Conservation (phyloP, 2,797 vertebrate genomes). For the Xerus rutilus region DNA sequence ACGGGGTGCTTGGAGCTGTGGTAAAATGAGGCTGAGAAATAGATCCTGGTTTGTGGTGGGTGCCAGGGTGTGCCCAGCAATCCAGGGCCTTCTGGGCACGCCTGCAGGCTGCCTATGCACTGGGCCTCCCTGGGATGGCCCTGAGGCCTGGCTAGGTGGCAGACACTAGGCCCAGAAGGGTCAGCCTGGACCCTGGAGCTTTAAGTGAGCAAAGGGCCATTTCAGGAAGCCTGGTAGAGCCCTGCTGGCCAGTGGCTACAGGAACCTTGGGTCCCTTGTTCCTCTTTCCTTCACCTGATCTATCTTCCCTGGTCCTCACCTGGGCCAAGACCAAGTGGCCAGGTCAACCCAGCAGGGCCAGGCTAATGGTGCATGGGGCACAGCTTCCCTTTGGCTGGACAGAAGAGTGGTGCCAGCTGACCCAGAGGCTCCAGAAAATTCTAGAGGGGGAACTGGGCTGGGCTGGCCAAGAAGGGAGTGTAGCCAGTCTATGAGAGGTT, state of each 20-base stretch:
- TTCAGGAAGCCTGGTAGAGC: neutral
- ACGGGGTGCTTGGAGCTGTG: rapidly evolving
- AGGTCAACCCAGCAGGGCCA: too few relatives aligned
- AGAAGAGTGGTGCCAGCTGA: neutral
- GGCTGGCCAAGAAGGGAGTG: neutral
- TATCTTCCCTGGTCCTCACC: neutral
- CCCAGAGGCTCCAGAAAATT: neutral
- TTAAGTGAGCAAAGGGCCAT: neutral
- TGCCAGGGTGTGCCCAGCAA: neutral
- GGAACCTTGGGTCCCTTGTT: neutral
- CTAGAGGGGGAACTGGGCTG: neutral
- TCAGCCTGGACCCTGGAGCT: neutral
- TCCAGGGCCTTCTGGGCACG: neutral
- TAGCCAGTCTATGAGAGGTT: neutral
- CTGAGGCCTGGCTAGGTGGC: neutral
- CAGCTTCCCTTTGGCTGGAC: neutral
- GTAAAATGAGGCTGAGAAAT: neutral
- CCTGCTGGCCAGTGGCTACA: rapidly evolving
- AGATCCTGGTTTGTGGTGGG: neutral
- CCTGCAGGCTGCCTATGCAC: neutral
- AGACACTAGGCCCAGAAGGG: neutral
- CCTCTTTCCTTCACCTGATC: neutral
- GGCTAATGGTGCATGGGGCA: neutral
- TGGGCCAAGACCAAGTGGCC: neutral
- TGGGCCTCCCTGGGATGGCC: neutral